A percentile compares a stretch with the other conserved stretches of the same genome.
phyloP scores from a whole-genome alignment of 2,888 invertebrate genomes.

The Steinernema carpocapsae region DNA sequence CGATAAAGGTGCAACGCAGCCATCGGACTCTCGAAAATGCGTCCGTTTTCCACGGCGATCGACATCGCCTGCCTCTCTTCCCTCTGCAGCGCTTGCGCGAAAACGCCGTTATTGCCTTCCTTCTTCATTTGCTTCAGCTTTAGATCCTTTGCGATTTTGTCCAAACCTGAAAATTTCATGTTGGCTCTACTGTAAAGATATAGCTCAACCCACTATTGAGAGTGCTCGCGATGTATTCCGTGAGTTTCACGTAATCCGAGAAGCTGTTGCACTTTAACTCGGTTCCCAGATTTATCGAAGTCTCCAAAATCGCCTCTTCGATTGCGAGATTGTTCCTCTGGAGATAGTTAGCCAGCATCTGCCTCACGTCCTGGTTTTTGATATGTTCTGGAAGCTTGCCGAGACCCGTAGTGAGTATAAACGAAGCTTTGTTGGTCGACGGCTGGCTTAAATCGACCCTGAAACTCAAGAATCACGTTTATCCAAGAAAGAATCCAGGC shows the following conservation, averaged over 20 bases:
- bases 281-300: not conserved
- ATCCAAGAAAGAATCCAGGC: not conserved
- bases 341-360: not conserved
- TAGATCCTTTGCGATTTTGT: not conserved
- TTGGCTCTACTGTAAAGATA: not conserved
- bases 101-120: not conserved
- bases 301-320: not conserved
- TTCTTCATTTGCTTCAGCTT: slow-evolving; percentile 7
- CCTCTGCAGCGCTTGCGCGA: not conserved
- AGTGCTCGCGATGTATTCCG: no score
- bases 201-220: no score
- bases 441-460: no score
- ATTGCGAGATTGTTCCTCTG: not conserved
- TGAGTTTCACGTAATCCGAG: no score
- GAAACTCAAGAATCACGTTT: no score
- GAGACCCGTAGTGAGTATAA: no score
- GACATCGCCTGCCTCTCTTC: not conserved
- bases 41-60: not conserved
- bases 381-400: no score
- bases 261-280: not conserved
- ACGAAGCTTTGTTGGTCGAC: no score
- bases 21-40: not conserved
- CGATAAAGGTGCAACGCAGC: not conserved
- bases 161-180: not conserved
- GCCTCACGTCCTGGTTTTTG: not conserved